A percentile compares a stretch with the other conserved stretches of the same genome.
phyloP scores from a whole-genome alignment of 35 echinoderm and acorn worm genomes.

The Ophiothrix spiculata region DNA sequence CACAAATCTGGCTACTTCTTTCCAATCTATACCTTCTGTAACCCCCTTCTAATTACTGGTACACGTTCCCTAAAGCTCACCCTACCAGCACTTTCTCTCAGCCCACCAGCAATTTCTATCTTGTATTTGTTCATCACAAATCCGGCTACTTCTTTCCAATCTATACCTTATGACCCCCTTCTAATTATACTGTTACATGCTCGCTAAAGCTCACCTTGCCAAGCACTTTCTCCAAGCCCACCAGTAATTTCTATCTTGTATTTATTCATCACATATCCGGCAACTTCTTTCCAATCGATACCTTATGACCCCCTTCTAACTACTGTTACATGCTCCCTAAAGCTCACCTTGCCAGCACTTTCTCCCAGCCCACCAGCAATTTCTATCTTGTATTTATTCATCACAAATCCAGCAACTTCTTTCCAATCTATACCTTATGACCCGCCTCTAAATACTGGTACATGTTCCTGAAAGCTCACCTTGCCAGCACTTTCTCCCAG shows the following conservation, averaged over 20 bases:
- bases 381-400: constrained; percentile 91
- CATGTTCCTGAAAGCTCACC: constrained; percentile 40
- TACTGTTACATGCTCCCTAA: no score
- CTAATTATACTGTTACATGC: constrained; percentile 57
- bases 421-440: no score
- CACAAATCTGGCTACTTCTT: constrained; percentile 62
- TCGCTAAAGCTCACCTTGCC: constrained; percentile 58
- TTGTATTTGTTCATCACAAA: constrained; percentile 89
- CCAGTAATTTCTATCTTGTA: constrained; percentile 85
- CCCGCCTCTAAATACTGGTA: not conserved
- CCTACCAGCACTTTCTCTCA: constrained; percentile 70
- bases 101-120: constrained; percentile 83
- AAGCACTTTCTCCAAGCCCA: constrained; percentile 66
- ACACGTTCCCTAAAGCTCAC: constrained; percentile 28
- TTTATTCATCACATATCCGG: constrained; percentile 81
- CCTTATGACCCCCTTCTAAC: constrained; percentile 18
- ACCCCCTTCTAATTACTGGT: no score
- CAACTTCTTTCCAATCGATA: constrained; percentile 72
- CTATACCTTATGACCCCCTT: constrained; percentile 57
- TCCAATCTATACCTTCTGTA: constrained; percentile 81
- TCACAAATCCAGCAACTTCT: constrained; percentile 63
- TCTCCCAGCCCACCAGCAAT: constrained; percentile 85
- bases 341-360: constrained; percentile 68
- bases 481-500: constrained; percentile 77
- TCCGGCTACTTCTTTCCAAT: constrained; percentile 77